Conservation (phyloP, 2,888 invertebrate species). For the Eubasilissa splendida region DNA sequence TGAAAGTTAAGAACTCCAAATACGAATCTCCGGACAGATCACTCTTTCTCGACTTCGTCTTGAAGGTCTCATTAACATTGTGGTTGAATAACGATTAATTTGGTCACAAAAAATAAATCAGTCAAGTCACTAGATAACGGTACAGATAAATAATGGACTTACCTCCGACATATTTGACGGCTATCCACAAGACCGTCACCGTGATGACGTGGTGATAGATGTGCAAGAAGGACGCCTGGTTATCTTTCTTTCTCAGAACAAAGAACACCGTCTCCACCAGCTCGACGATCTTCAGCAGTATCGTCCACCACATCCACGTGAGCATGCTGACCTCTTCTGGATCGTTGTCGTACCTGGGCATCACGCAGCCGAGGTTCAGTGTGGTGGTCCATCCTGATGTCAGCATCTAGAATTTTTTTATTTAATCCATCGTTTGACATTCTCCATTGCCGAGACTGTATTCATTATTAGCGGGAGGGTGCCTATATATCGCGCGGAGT, state of each 20-base stretch:
- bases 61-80: too few relatives aligned
- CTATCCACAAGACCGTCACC: slow-evolving; percentile 74
- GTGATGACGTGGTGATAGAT: slow-evolving; percentile 82
- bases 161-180: slow-evolving; percentile 79
- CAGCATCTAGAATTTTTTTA: slow-evolving; percentile 61
- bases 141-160: slow-evolving; percentile 52
- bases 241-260: slow-evolving; percentile 79
- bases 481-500: too few relatives aligned
- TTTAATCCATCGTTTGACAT: too few relatives aligned
- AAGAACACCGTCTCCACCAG: slow-evolving; percentile 82
- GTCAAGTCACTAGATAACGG: too few relatives aligned
- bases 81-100: too few relatives aligned
- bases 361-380: slow-evolving; percentile 77
- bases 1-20: too few relatives aligned
- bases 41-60: too few relatives aligned
- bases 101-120: too few relatives aligned
- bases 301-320: slow-evolving; percentile 75
- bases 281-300: slow-evolving; percentile 78
- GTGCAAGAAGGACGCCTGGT: slow-evolving; percentile 81
- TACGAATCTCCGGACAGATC: too few relatives aligned
- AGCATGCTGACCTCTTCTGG: slow-evolving; percentile 76
- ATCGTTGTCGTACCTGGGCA: slow-evolving; percentile 79
- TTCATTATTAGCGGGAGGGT: too few relatives aligned
- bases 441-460: too few relatives aligned
- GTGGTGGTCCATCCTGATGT: slow-evolving; percentile 79